Conservation (phyloP, 2,113 vertebrate species). For the Onychostruthus taczanowskii region DNA sequence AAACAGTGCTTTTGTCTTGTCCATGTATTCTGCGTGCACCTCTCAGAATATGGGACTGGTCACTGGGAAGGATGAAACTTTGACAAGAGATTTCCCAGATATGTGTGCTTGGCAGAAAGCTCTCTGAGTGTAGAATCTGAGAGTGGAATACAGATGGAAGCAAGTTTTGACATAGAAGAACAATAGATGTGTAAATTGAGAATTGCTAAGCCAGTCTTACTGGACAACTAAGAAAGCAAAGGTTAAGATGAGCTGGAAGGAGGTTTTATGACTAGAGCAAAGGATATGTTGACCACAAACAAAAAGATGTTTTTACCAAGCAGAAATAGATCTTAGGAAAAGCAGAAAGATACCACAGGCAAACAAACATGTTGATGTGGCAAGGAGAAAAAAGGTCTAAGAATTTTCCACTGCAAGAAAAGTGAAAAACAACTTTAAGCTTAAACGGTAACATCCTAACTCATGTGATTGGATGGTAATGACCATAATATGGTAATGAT, state of each 20-base stretch:
- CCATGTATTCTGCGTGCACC: not conserved
- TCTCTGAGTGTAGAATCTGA: not conserved
- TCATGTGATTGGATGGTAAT: not conserved
- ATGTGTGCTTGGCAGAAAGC: not conserved
- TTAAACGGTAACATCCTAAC: not conserved
- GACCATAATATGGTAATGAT: not conserved
- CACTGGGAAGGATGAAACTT: not conserved
- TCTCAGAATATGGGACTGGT: not conserved
- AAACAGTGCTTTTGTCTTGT: not conserved
- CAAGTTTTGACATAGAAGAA: not conserved
- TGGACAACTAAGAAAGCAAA: not conserved
- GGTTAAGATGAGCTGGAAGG: not conserved
- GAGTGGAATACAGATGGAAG: not conserved
- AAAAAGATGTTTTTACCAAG: not conserved
- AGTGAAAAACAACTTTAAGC: not conserved
- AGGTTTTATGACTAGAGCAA: not conserved
- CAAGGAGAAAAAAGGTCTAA: not conserved
- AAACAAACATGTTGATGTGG: not conserved
- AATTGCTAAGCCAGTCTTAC: not conserved
- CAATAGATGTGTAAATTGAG: not conserved
- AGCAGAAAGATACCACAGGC: not conserved
- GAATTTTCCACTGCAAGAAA: not conserved
- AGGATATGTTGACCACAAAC: not conserved
- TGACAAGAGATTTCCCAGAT: not conserved
- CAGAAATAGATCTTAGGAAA: not conserved